Evolutionary conservation across 2,113 vertebrate species (phyloP).

Genomic region (Cyprinodon brontotheroides): DNA sequence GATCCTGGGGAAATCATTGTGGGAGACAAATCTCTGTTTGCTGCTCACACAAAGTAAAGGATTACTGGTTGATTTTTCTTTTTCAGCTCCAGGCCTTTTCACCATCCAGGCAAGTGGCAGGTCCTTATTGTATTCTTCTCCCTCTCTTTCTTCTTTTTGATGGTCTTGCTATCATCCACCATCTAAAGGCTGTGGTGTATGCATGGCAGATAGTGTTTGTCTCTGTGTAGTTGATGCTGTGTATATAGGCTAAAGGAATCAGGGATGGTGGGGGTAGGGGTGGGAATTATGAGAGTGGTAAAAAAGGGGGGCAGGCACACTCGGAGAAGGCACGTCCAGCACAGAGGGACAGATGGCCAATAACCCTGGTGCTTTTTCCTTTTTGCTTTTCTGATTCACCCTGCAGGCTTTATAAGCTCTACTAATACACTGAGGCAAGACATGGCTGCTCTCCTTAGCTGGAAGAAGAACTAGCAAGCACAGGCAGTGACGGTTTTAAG

Average conservation of each 20-base stretch:
- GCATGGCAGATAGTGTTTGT: constrained; percentile 51
- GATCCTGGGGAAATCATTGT: constrained; percentile 82
- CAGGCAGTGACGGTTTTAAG: constrained; percentile 53
- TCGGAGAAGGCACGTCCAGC: constrained; percentile 75
- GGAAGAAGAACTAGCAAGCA: constrained; percentile 39
- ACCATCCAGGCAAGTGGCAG: constrained; percentile 85
- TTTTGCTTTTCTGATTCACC: constrained; percentile 83
- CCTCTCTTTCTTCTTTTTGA: constrained; percentile 29
- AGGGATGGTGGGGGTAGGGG: constrained; percentile 70
- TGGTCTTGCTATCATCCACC: constrained; percentile 40
- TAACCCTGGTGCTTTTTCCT: constrained; percentile 76
- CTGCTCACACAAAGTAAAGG: constrained; percentile 85
- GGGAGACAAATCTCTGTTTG: constrained; percentile 83
- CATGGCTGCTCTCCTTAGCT: constrained; percentile 72
- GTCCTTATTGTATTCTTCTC: constrained; percentile 56
- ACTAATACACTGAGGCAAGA: constrained; percentile 77
- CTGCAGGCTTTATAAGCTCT: constrained; percentile 86
- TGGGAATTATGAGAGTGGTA: constrained; percentile 64
- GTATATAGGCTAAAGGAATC: constrained; percentile 74
- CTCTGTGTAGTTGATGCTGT: constrained; percentile 66
- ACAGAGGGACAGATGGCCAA: constrained; percentile 89
- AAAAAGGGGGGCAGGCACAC: constrained; percentile 54
- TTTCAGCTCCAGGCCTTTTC: constrained; percentile 72
- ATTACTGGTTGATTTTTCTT: constrained; percentile 83
- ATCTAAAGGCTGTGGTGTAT: constrained; percentile 65